Evolutionary conservation across 2,113 vertebrate genomes (phyloP), one percentile per base, ranked within the genome.

Genomic region (Desmodus rotundus): DNA sequence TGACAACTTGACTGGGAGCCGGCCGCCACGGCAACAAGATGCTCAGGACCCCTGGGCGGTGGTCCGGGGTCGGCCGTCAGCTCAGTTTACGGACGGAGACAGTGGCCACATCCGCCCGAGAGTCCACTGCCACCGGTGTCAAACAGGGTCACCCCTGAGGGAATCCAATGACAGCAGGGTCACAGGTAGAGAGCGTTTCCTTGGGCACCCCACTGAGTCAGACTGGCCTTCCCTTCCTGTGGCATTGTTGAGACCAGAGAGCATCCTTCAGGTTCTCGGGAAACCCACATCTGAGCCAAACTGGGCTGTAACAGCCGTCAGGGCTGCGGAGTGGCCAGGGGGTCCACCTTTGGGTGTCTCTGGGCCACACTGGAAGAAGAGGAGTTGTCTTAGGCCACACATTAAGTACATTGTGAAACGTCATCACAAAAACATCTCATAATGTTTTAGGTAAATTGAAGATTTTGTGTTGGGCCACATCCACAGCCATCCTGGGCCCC

Each of bases 151-250:
- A 41, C n/a, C 33, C 56, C 72, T 9, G 5, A 82, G 56, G 65
- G 5, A 15, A n/a, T 12, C 14, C 14, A 6, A 11, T 1, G 15
- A 28, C 0, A 14, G 67, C 14, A 72, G 26, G 6, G 33, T 17
- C 83, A 1, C 0, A 2, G 0, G 0, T 3, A 1, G 56, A 15
- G 4, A 0, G 20, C 3, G 0, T 11, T 33, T 0, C 9, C 77
- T 61, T 22, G 4, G 10, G 14, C 36, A 7, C n/a, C 47, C 74
- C 47, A 3, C 41, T 41, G 4, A 74, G 24, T 22, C 78, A 74
- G 26, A n/a, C 26, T 4, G 11, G 63, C 11, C 41, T 52, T 45
- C 80, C 61, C 33, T 9, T 31, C 26, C 2, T n/a, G 50, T 1
- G 41, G 12, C 87, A n/a, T 6, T 9, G n/a, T 1, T 33, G 47